phyloP scores from a whole-genome alignment of 2,888 invertebrate species.

The Epistrophe grossulariae region DNA sequence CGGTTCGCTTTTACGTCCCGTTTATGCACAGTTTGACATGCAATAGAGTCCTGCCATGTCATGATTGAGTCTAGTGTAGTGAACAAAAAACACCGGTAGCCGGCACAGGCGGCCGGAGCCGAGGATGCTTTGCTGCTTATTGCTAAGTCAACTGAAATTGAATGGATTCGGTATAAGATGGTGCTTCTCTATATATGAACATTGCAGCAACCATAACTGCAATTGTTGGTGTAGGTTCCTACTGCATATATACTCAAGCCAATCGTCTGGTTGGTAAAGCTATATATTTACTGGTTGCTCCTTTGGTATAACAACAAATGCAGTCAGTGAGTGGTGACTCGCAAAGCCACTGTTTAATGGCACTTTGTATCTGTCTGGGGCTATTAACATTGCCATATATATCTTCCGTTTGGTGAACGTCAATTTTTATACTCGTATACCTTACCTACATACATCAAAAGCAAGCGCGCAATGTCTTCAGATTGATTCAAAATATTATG shows the following conservation, averaged over 20 bases:
- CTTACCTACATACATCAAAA: slow-evolving; percentile 61
- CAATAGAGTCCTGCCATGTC: slow-evolving; percentile 76
- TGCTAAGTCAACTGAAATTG: slow-evolving; percentile 68
- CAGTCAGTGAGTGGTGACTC: slow-evolving; percentile 38
- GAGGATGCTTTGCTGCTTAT: slow-evolving; percentile 14
- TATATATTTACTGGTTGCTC: neutral
- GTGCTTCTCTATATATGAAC: slow-evolving; percentile 28
- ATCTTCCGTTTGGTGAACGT: slow-evolving; percentile 47
- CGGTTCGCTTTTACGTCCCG: slow-evolving; percentile 73
- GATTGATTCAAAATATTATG: slow-evolving; percentile 27
- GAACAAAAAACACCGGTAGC: slow-evolving; percentile 73
- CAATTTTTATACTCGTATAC: slow-evolving; percentile 46
- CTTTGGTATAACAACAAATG: slow-evolving; percentile 32
- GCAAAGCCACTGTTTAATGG: slow-evolving; percentile 63
- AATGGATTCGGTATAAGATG: slow-evolving; percentile 68
- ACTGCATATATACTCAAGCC: neutral
- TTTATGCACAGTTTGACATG: slow-evolving; percentile 74
- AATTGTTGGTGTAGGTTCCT: slow-evolving; percentile 16
- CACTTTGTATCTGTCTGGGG: slow-evolving; percentile 73
- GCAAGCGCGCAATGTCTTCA: slow-evolving; percentile 58
- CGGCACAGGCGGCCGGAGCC: neutral
- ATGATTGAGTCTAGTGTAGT: slow-evolving; percentile 74
- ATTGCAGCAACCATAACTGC: slow-evolving; percentile 19
- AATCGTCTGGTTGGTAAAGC: neutral
- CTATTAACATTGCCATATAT: slow-evolving; percentile 74